Percentiles rank a stretch among this genome's conserved stretches.
Conservation (phyloP, 1,140 invertebrate genomes). For the Drosophila serrata region DNA sequence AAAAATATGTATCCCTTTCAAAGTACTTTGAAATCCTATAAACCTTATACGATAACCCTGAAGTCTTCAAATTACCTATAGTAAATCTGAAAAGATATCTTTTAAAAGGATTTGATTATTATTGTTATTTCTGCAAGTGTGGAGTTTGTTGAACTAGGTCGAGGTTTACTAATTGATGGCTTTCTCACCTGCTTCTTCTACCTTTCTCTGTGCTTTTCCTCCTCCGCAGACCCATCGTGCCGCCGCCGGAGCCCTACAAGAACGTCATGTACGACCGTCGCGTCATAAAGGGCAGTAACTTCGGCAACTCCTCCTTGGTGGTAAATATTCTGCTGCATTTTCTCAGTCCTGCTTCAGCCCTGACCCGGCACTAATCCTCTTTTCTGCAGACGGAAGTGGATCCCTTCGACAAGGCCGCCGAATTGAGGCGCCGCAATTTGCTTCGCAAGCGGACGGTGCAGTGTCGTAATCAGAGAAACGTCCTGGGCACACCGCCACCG, state of each 20-base stretch:
- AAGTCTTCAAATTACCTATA: too few relatives aligned
- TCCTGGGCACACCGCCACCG: slow-evolving; percentile 89
- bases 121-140: slow-evolving; percentile 9
- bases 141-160: slow-evolving; percentile 69
- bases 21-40: neutral
- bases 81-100: neutral
- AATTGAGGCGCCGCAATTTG: slow-evolving; percentile 86
- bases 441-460: slow-evolving; percentile 86
- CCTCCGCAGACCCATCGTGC: slow-evolving; percentile 63
- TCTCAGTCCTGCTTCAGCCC: slow-evolving; percentile 19
- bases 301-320: slow-evolving; percentile 80
- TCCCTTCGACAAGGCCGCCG: slow-evolving; percentile 85
- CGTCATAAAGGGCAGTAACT: slow-evolving; percentile 93
- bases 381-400: slow-evolving; percentile 71
- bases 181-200: slow-evolving; percentile 15
- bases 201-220: slow-evolving; percentile 19
- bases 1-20: neutral
- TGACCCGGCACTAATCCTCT: slow-evolving; percentile 67
- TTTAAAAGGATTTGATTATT: neutral
- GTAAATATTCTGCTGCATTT: slow-evolving; percentile 45
- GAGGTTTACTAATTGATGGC: slow-evolving; percentile 72
- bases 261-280: slow-evolving; percentile 95
- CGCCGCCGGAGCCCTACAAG: slow-evolving; percentile 86
- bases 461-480: slow-evolving; percentile 85
- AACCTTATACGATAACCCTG: too few relatives aligned